These are phyloP conservation scores for Ciconia stormi DNA, from an alignment of 2,113 vertebrate genomes.

Conservation along the genomic window DNA sequence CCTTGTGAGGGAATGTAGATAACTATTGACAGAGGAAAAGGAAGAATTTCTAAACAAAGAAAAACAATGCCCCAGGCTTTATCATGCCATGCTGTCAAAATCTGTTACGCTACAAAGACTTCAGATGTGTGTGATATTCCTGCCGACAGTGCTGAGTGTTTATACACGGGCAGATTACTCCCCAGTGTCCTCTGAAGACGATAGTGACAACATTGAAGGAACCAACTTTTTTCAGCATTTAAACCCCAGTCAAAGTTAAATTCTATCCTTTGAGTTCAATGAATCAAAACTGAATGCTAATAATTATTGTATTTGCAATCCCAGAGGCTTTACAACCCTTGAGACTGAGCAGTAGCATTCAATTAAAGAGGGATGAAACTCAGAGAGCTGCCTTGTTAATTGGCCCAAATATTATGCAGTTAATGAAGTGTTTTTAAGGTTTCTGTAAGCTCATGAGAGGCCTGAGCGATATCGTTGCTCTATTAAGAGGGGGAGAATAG, in stretches of 20 bases:
- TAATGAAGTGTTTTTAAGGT: background rate
- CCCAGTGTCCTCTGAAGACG: background rate
- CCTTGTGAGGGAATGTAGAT: background rate
- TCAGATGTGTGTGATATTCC: background rate
- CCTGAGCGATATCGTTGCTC: background rate
- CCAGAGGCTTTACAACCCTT: background rate
- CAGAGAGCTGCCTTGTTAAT: background rate
- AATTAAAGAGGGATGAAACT: background rate
- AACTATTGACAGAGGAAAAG: background rate
- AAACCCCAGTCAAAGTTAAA: background rate
- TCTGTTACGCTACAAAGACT: background rate
- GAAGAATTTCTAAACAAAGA: constrained; percentile 10
- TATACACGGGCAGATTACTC: background rate
- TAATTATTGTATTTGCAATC: background rate
- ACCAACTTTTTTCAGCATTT: background rate
- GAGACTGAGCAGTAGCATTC: background rate
- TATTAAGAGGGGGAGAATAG: background rate
- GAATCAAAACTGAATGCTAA: background rate
- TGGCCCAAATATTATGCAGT: background rate
- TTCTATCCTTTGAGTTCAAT: background rate
- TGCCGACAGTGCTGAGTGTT: background rate
- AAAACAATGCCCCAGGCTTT: background rate
- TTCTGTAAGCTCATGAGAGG: background rate
- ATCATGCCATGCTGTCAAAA: background rate
- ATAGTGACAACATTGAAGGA: background rate